A percentile compares a stretch with the other conserved stretches of the same genome.
Conservation (phyloP, 2,113 vertebrate species). For the Eira barbara region DNA sequence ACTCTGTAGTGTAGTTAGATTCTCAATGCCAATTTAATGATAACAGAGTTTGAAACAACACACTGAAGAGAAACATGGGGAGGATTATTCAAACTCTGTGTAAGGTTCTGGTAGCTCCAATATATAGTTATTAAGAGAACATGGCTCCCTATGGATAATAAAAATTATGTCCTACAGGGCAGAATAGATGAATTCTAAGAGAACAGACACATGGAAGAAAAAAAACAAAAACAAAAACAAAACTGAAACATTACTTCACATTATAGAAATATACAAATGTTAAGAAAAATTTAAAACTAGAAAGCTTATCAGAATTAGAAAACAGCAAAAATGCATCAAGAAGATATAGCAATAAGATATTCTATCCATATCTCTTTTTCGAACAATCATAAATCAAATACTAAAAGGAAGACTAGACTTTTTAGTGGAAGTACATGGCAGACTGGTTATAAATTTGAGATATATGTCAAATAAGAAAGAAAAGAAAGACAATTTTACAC, state of each 20-base stretch:
- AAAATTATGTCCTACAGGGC: not conserved
- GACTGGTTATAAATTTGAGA: conserved; percentile 43
- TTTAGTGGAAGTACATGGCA: conserved; percentile 20
- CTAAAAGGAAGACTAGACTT: conserved; percentile 32
- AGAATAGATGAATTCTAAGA: not conserved
- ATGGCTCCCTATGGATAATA: not conserved
- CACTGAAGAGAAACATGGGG: not conserved
- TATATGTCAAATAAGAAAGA: conserved; percentile 48
- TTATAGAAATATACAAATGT: not conserved
- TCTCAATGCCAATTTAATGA: not conserved
- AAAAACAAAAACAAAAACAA: not conserved
- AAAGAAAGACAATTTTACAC: conserved; percentile 71
- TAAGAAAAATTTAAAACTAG: not conserved
- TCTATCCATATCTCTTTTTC: not conserved
- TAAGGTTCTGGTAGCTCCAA: not conserved
- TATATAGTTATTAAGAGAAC: not conserved
- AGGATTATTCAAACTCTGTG: not conserved
- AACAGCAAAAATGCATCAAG: not conserved
- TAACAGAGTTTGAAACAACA: not conserved
- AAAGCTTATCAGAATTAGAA: conserved; percentile 6
- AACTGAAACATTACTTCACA: not conserved
- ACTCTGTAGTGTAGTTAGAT: not conserved
- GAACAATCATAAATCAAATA: conserved; percentile 54
- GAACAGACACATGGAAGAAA: not conserved
- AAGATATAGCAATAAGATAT: not conserved